Percentiles rank a stretch among this genome's conserved stretches.
Conservation (phyloP, 2,797 vertebrate genomes). For the Valencia hispanica region DNA sequence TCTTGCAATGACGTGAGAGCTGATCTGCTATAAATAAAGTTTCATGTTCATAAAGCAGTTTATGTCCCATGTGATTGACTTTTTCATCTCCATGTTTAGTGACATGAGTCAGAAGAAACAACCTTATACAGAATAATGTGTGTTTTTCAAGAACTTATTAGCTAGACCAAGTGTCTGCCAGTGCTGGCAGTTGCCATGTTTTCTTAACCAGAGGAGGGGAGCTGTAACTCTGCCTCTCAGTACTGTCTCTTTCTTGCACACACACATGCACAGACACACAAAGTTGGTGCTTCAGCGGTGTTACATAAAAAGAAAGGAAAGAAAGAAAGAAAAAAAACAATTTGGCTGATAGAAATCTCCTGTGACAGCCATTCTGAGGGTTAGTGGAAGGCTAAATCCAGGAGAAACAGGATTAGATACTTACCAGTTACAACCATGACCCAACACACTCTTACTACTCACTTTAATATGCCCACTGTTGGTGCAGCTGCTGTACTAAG, state of each 20-base stretch:
- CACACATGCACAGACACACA: not conserved
- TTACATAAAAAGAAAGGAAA: constrained; percentile 29
- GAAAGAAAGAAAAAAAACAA: not conserved
- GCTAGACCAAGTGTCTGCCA: constrained; percentile 55
- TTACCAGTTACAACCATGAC: constrained; percentile 20
- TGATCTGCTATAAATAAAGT: constrained; percentile 45
- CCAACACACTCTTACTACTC: not conserved
- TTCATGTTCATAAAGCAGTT: constrained; percentile 49
- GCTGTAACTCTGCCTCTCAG: constrained; percentile 39
- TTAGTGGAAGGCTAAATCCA: constrained; percentile 36
- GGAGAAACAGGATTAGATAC: constrained; percentile 12
- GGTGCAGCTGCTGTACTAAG: not conserved
- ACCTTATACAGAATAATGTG: constrained; percentile 52
- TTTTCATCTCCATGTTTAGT: constrained; percentile 42
- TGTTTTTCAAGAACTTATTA: constrained; percentile 58
- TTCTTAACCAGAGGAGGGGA: constrained; percentile 62
- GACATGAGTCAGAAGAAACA: constrained; percentile 27
- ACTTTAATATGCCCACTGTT: constrained; percentile 2
- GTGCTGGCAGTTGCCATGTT: constrained; percentile 60
- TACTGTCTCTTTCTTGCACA: constrained; percentile 27
- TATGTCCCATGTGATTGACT: constrained; percentile 42
- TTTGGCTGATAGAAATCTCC: constrained; percentile 26
- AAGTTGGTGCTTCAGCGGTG: constrained; percentile 21
- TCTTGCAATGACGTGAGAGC: constrained; percentile 36
- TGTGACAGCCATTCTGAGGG: constrained; percentile 32